phyloP scores from a whole-genome alignment of 2,113 vertebrate genomes.

The Anoplopoma fimbria region DNA sequence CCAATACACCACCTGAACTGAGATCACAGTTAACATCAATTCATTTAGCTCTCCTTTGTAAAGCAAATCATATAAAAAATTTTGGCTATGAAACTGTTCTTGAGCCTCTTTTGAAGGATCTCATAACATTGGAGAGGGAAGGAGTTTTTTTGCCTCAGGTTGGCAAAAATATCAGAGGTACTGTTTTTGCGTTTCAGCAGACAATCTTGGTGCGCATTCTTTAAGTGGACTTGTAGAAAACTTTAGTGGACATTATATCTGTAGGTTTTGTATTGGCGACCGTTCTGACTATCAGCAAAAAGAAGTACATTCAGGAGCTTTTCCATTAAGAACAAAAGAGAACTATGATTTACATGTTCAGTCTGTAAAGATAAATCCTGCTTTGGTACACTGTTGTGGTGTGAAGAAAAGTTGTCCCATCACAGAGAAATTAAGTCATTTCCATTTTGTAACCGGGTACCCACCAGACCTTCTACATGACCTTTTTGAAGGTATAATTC shows the following conservation, averaged over 20 bases:
- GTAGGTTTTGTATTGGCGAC: conserved; percentile 7
- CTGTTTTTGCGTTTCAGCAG: conserved; percentile 2
- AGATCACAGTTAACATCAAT: conserved; percentile 5
- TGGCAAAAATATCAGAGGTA: background rate
- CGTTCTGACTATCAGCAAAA: conserved; percentile 5
- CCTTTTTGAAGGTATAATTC: background rate
- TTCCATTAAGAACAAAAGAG: conserved; percentile 8
- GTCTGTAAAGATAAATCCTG: background rate
- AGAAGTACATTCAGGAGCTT: background rate
- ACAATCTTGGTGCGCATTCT: background rate
- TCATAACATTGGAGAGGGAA: background rate
- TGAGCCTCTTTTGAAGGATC: background rate
- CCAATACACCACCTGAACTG: background rate
- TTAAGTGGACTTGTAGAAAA: background rate
- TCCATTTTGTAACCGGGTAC: conserved; percentile 6
- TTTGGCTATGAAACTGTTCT: background rate
- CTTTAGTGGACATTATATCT: conserved; percentile 2
- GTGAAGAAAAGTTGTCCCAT: conserved; percentile 5
- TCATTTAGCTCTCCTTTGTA: conserved; percentile 3
- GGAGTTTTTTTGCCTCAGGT: background rate
- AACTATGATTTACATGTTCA: background rate
- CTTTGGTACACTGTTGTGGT: too few relatives aligned
- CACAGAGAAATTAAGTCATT: background rate
- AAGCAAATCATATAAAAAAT: background rate
- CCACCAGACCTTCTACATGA: background rate